These are phyloP conservation scores for Parapsyche elsis DNA, from an alignment of 1,140 invertebrate species.

Conservation along the genomic window DNA sequence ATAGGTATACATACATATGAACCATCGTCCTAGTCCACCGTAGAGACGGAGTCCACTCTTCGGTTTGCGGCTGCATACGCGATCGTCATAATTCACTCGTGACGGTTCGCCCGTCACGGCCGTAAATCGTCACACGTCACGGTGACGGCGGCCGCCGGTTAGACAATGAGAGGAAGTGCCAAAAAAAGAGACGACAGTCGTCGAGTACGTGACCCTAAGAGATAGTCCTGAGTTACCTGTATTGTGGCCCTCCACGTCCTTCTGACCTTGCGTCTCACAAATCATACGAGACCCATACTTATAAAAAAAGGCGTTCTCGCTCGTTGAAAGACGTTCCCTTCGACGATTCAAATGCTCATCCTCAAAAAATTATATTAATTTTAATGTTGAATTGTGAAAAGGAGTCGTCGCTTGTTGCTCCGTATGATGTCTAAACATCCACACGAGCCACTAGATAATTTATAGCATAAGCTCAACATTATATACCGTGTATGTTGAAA, in stretches of 20 bases:
- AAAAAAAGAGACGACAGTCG: constrained; percentile 49
- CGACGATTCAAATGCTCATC: no score
- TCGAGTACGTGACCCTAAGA: constrained; percentile 23
- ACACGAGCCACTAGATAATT: no score
- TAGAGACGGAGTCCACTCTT: neutral
- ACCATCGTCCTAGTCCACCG: no score
- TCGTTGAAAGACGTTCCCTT: no score
- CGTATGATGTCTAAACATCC: no score
- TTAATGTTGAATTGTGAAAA: no score
- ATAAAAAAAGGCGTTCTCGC: no score
- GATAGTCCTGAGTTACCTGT: neutral
- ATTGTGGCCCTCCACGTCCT: neutral
- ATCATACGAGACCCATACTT: neutral
- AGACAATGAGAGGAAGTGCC: constrained; percentile 55
- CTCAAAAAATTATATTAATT: no score
- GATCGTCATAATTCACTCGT: constrained; percentile 20
- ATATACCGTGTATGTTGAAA: no score
- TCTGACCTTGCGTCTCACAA: constrained; percentile 12
- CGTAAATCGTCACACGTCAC: constrained; percentile 45
- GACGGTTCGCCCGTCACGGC: constrained; percentile 15
- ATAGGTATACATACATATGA: no score
- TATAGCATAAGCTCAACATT: no score
- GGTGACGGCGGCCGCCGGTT: neutral
- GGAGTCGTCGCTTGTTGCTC: no score
- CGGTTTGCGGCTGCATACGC: neutral